These are phyloP conservation scores for Pogonomyrmex barbatus DNA, from an alignment of 1,140 invertebrate genomes.

Conservation along the genomic window DNA sequence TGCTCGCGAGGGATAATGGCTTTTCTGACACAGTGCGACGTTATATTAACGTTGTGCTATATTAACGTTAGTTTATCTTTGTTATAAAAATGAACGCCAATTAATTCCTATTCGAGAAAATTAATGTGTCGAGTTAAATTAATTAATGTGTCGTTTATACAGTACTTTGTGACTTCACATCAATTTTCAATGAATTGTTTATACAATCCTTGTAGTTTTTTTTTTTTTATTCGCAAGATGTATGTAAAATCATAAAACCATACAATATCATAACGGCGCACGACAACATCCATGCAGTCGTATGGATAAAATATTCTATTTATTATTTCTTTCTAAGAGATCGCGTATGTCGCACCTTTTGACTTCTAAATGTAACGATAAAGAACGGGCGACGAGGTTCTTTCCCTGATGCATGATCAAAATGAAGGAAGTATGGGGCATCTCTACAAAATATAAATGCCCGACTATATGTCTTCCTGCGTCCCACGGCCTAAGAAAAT, in stretches of 20 bases:
- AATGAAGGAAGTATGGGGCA: neutral
- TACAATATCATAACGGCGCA: neutral
- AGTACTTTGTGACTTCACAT: neutral
- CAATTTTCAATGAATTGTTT: neutral
- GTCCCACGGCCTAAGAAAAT: conserved; percentile 9
- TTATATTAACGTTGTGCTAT: neutral
- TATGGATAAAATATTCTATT: neutral
- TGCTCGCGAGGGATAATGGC: neutral
- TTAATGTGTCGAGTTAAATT: neutral
- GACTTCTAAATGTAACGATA: neutral
- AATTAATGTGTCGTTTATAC: neutral
- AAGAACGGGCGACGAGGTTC: neutral
- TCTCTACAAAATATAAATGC: conserved; percentile 8
- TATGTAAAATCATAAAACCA: neutral
- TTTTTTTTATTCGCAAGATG: neutral
- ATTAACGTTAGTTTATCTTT: neutral
- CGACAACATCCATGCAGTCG: neutral
- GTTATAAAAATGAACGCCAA: neutral
- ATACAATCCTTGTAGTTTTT: neutral
- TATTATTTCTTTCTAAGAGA: neutral
- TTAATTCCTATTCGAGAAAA: neutral
- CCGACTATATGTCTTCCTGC: neutral
- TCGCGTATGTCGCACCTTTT: neutral
- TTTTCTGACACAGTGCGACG: neutral
- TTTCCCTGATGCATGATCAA: neutral